These are phyloP conservation scores for Semnornis frantzii DNA, from an alignment of 2,113 vertebrate genomes.

Conservation along the genomic window DNA sequence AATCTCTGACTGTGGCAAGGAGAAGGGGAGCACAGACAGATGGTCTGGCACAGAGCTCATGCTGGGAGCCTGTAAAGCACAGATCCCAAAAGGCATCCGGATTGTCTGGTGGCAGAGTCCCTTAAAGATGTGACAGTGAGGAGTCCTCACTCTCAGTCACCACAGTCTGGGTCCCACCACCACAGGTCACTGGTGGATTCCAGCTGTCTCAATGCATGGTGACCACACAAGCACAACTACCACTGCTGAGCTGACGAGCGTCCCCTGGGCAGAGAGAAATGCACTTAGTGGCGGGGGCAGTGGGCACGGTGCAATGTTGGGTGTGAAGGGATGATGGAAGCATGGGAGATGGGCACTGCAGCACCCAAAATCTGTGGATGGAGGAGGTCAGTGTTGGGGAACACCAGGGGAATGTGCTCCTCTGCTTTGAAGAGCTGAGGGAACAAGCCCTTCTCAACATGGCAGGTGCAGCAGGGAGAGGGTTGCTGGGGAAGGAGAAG, in stretches of 20 bases:
- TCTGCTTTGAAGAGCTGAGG: rapidly evolving
- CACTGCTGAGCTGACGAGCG: background rate
- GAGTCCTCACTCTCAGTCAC: background rate
- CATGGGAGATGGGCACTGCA: rapidly evolving
- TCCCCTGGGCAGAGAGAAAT: rapidly evolving
- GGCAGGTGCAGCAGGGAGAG: background rate
- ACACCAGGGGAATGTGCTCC: background rate
- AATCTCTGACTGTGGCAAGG: conserved; percentile 41
- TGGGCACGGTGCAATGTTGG: background rate
- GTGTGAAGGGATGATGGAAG: rapidly evolving
- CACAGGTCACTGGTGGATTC: rapidly evolving
- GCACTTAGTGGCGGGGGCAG: background rate
- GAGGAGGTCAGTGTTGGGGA: rapidly evolving
- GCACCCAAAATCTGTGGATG: rapidly evolving
- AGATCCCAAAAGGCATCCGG: background rate
- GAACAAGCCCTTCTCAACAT: rapidly evolving
- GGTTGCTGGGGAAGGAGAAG: background rate
- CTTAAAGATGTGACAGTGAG: background rate
- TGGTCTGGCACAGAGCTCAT: background rate
- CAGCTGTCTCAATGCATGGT: rapidly evolving
- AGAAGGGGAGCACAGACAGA: conserved; percentile 40
- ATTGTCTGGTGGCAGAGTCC: background rate
- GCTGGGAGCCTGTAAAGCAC: background rate
- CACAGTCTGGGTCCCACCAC: background rate
- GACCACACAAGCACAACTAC: rapidly evolving